Evolutionary conservation across 2,888 invertebrate genomes (phyloP), one percentile per base, ranked within the genome.

Genomic region (Phyllotreta cruciferae): DNA sequence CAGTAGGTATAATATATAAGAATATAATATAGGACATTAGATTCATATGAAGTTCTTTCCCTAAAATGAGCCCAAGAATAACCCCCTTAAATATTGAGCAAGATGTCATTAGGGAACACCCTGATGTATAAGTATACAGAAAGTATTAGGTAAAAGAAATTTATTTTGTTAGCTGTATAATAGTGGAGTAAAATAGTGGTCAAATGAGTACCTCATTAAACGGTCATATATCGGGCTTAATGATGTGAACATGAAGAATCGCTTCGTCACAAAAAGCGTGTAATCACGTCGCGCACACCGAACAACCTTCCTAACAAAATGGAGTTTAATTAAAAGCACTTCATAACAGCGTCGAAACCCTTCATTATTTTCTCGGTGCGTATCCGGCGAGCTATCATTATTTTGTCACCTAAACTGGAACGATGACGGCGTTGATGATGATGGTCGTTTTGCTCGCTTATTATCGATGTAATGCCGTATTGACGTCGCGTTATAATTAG

Each of bases 321-420:
- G 35, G 44, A 45, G 45, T 56, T 65, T 60, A 62, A 65, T 65
- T 65, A 65, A 65, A 60, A 65, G 65, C 62, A 45, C 47, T 60
- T 62, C 65, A 64, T 61, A 62, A 56, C 55, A 42, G 58, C 38
- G 50, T 56, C 44, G 54, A 65, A 62, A 56, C 65, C 65, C 13
- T 58, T 60, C 56, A 65, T 65, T 65, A 65, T 62, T 62, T 58
- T 60, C 62, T 52, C 52, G 41, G 38, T 57, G 11, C 45, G 39
- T 56, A 62, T 62, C 58, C 61, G 58, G 65, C 35, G 24, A n/a
- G 37, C 50, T 62, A 60, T 65, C 62, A 65, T 65, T 65, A 65
- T 65, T 65, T 62, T 65, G 65, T 62, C 65, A 65, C 65, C 65
- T 65, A 62, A 24, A 65, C 60, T 58, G 58, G 58, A 58, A 58